Conservation (phyloP, 1,140 invertebrate species). For the Drosophila navojoa region DNA sequence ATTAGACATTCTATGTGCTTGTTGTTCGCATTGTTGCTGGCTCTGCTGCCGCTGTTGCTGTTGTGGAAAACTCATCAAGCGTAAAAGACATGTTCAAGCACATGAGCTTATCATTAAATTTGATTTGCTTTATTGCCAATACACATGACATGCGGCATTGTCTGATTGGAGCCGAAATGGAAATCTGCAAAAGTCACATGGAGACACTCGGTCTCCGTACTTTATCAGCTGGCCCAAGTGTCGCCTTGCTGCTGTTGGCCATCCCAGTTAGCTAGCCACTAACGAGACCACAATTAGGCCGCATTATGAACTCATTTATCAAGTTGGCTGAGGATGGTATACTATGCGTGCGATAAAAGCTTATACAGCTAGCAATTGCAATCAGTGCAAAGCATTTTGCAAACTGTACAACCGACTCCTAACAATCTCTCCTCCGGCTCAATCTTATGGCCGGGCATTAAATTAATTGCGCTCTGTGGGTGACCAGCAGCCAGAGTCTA, state of each 20-base stretch:
- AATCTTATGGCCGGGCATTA: constrained; percentile 20
- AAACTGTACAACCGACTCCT: constrained; percentile 18
- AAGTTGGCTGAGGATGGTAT: background rate
- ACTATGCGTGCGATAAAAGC: constrained; percentile 4
- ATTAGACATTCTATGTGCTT: constrained; percentile 64
- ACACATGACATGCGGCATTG: constrained; percentile 23
- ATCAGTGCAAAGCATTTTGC: constrained; percentile 41
- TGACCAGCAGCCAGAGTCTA: constrained; percentile 21
- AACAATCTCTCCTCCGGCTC: background rate
- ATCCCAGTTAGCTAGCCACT: constrained; percentile 49
- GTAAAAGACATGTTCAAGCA: constrained; percentile 71
- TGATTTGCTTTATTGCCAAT: constrained; percentile 73
- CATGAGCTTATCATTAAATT: constrained; percentile 79
- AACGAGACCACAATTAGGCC: constrained; percentile 71
- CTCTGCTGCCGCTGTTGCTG: constrained; percentile 6
- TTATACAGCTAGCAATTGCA: constrained; percentile 24
- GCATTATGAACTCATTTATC: constrained; percentile 76
- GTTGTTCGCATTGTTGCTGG: constrained; percentile 21
- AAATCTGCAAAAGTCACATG: constrained; percentile 40
- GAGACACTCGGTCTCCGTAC: background rate
- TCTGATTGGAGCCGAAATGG: constrained; percentile 19
- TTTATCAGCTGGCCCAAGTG: background rate
- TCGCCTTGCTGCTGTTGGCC: constrained; percentile 9
- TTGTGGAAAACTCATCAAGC: constrained; percentile 51
- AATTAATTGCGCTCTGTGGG: constrained; percentile 46